Evolutionary conservation across 64 coral and sea anemone species (phyloP).

Genomic region (Pachyseris speciosa): DNA sequence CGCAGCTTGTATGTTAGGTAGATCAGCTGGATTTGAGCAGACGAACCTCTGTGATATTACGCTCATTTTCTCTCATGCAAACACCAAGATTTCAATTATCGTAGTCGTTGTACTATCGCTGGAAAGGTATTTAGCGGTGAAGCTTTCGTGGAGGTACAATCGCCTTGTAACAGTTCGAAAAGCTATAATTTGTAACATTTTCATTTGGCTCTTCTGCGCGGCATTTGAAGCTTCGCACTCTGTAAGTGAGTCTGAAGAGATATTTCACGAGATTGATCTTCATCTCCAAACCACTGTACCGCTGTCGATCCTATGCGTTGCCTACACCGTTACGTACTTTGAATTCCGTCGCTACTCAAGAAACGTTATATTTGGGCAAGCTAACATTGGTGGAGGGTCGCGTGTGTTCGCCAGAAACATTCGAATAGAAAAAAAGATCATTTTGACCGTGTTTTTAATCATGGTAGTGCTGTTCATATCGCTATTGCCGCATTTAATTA

Average conservation of each 20-base stretch:
- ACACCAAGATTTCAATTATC: constrained; percentile 72
- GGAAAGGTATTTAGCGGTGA: constrained; percentile 72
- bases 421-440: constrained; percentile 65
- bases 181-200: constrained; percentile 33
- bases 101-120: constrained; percentile 69
- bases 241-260: not conserved
- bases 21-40: not conserved
- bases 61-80: constrained; percentile 60
- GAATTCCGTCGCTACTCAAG: constrained; percentile 74
- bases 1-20: constrained; percentile 52
- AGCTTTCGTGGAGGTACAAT: constrained; percentile 67
- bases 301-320: not conserved
- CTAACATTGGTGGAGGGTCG: not conserved
- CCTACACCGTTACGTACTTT: constrained; percentile 59
- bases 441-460: constrained; percentile 59
- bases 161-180: constrained; percentile 28
- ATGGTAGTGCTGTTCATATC: constrained; percentile 71
- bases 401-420: constrained; percentile 37
- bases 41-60: constrained; percentile 7
- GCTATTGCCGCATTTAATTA: constrained; percentile 61
- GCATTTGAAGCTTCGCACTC: constrained; percentile 75
- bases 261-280: constrained; percentile 62
- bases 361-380: constrained; percentile 55
- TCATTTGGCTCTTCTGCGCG: constrained; percentile 46
- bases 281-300: constrained; percentile 82